Conservation (phyloP, 2,888 invertebrate species). For the Coenonympha glycerion region DNA sequence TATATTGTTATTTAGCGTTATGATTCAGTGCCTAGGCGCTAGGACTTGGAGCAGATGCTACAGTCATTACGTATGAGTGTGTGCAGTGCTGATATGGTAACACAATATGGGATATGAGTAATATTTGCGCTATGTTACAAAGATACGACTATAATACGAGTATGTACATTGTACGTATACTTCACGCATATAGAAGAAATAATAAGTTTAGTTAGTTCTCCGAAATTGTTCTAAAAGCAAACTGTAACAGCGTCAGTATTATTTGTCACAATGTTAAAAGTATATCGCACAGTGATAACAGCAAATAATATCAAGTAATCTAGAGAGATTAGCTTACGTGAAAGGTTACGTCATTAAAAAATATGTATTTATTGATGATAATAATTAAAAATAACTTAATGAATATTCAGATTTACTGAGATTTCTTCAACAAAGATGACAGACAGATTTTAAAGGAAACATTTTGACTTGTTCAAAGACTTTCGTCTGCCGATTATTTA, state of each 20-base stretch:
- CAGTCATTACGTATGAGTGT: no score
- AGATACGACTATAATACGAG: no score
- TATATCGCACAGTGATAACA: background rate
- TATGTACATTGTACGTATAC: no score
- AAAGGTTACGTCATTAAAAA: background rate
- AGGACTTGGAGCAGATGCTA: slow-evolving; percentile 31
- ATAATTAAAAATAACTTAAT: no score
- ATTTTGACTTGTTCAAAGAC: no score
- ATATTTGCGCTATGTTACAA: slow-evolving; percentile 17
- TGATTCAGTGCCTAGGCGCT: slow-evolving; percentile 35
- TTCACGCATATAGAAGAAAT: no score
- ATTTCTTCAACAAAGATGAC: no score
- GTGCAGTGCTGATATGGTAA: slow-evolving; percentile 22
- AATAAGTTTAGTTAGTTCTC: background rate
- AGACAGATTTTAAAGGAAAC: no score
- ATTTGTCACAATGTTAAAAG: background rate
- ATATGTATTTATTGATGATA: no score
- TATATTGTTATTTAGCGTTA: no score
- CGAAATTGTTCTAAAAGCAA: background rate
- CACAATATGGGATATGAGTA: slow-evolving; percentile 24
- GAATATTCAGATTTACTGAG: no score
- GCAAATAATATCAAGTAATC: background rate
- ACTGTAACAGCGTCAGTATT: background rate
- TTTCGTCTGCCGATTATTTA: no score
- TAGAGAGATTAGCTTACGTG: background rate